Evolutionary conservation across 2,113 vertebrate genomes (phyloP).

Genomic region (Scophthalmus maximus): DNA sequence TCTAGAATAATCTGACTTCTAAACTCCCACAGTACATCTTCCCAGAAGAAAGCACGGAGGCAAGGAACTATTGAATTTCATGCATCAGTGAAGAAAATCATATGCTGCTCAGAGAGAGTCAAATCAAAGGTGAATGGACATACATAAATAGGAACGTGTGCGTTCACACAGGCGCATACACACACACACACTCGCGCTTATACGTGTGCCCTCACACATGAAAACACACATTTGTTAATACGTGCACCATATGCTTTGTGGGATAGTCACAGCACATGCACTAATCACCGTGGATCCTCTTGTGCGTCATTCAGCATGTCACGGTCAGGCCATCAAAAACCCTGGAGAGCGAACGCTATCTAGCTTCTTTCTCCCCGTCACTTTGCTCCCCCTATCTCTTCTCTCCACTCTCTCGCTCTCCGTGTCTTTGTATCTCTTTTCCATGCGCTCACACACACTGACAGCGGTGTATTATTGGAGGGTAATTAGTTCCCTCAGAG

Average conservation of each 20-base stretch:
- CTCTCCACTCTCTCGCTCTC: slow-evolving; percentile 13
- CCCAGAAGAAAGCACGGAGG: slow-evolving; percentile 30
- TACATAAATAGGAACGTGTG: slow-evolving; percentile 39
- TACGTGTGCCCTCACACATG: slow-evolving; percentile 4
- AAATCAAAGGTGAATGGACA: slow-evolving; percentile 40
- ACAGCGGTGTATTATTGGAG: slow-evolving; percentile 66
- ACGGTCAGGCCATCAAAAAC: slow-evolving; percentile 61
- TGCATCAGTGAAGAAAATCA: slow-evolving; percentile 51
- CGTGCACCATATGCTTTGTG: slow-evolving; percentile 25
- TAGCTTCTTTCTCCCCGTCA: slow-evolving; percentile 39
- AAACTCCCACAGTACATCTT: slow-evolving; percentile 5
- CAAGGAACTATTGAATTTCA: slow-evolving; percentile 51
- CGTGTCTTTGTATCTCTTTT: slow-evolving; percentile 28
- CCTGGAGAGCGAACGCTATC: slow-evolving; percentile 56
- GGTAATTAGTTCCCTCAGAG: slow-evolving; percentile 73
- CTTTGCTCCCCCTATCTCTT: slow-evolving; percentile 38
- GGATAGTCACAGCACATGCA: slow-evolving; percentile 19
- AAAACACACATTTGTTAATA: slow-evolving; percentile 6
- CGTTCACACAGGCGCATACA: background rate
- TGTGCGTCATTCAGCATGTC: slow-evolving; percentile 64
- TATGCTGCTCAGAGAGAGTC: slow-evolving; percentile 30
- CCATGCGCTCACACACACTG: slow-evolving; percentile 35
- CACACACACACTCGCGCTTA: slow-evolving; percentile 13
- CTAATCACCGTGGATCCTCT: slow-evolving; percentile 41
- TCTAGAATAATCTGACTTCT: slow-evolving; percentile 18